Evolutionary conservation across 2,888 invertebrate genomes (phyloP).

Genomic region (Palloptera scutellata): DNA sequence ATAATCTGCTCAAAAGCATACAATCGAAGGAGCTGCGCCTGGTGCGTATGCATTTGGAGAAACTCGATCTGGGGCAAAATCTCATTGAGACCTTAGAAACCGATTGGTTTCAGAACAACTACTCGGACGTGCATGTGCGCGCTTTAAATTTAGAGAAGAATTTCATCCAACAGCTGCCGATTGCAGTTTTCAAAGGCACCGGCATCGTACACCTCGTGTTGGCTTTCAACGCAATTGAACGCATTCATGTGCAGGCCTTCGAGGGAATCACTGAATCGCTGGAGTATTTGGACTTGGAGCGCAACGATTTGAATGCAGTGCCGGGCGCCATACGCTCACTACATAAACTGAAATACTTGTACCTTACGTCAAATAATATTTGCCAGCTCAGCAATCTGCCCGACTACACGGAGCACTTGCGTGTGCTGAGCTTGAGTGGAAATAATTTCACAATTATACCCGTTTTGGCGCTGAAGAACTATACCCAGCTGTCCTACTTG

Average conservation of each 20-base stretch:
- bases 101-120: conserved; percentile 73
- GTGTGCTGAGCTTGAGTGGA: conserved; percentile 81
- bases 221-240: conserved; percentile 78
- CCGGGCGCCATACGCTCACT: conserved; percentile 76
- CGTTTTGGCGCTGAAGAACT: conserved; percentile 72
- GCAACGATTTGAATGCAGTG: conserved; percentile 76
- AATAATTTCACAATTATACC: conserved; percentile 82
- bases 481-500: conserved; percentile 81
- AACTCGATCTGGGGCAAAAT: conserved; percentile 86
- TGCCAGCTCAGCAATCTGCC: conserved; percentile 70
- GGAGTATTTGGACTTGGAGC: conserved; percentile 84
- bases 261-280: conserved; percentile 76
- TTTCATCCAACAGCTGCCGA: conserved; percentile 73
- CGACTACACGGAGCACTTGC: conserved; percentile 67
- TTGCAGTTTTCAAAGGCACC: conserved; percentile 74
- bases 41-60: conserved; percentile 73
- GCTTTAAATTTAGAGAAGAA: conserved; percentile 86
- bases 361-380: conserved; percentile 82
- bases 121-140: conserved; percentile 71
- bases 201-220: conserved; percentile 80
- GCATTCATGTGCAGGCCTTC: conserved; percentile 77
- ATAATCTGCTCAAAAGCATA: conserved; percentile 59
- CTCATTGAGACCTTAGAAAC: conserved; percentile 75
- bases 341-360: conserved; percentile 78
- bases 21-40: conserved; percentile 55